Conservation (phyloP, 2,113 vertebrate species). For the Cranoglanis bouderius region DNA sequence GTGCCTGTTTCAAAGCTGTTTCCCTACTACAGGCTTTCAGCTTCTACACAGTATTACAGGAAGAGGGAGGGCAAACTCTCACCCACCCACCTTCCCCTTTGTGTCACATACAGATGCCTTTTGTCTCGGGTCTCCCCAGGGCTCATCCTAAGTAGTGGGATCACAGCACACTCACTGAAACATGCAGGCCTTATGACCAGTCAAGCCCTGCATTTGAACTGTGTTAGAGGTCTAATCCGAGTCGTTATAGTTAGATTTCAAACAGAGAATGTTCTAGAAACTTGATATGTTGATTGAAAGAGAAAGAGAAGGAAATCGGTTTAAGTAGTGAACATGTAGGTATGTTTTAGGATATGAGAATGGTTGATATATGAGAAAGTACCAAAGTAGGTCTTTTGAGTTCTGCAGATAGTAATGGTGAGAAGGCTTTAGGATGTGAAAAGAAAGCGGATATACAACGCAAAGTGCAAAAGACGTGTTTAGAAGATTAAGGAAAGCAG, state of each 20-base stretch:
- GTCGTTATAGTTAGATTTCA: neutral
- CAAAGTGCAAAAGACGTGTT: conserved; percentile 61
- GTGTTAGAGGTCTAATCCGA: conserved; percentile 23
- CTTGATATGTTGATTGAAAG: neutral
- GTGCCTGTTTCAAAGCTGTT: neutral
- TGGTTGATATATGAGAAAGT: neutral
- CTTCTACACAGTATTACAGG: neutral
- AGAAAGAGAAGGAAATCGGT: neutral
- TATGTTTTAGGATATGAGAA: neutral
- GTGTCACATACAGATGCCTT: conserved; percentile 56
- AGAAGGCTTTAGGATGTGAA: conserved; percentile 51
- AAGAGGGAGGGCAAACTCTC: neutral
- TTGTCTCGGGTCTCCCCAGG: conserved; percentile 54
- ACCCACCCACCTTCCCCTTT: conserved; percentile 28
- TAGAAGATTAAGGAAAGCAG: conserved; percentile 55
- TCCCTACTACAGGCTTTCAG: neutral
- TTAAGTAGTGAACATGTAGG: neutral
- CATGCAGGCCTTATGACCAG: conserved; percentile 19
- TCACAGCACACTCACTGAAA: conserved; percentile 14
- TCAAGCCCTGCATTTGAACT: conserved; percentile 38
- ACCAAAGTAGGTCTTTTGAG: neutral
- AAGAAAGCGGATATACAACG: conserved; percentile 15
- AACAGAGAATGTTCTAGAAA: conserved; percentile 10
- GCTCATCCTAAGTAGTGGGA: conserved; percentile 55
- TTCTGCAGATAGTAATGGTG: neutral